Base-by-base conservation (phyloP, 2,888 invertebrate genomes). In the Plebejus anna region DNA sequence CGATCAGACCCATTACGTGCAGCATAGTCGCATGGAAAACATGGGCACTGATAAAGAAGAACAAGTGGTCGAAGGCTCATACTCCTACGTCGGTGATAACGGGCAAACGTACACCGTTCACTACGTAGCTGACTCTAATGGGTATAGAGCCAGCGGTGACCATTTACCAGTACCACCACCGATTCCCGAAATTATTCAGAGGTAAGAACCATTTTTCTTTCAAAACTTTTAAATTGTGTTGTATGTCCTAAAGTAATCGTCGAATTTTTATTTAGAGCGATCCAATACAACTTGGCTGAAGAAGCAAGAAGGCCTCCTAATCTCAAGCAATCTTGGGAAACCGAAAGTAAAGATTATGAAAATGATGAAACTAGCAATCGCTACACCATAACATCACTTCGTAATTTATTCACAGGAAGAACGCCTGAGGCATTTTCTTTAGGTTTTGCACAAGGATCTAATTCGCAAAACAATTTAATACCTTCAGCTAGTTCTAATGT, bases 161-260 rank as follows among this genome's bases (percentile, higher is more conserved):
- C 97, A 97, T 87, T 88, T 97, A 81, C 97, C 97, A 66, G 96
- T 96, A 55, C 95, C 97, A 7, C 97, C 97, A 61, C 96, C 97
- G 38, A 94, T 97, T 81, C 97, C 97, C 55, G 95, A 95, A 84
- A 96, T 96, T 71, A 96, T 96, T 82, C 95, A 95, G 85, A 94
- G 95, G 90, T 95, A 82, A 76, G 42, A 70, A 55, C 13, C 57
- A 75, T n/a, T 16, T 57, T 57, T 5, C 3, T 51, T 75, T 75
- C 13, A 11, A 36, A 36, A 16, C 3, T 57, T 57, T 0, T 4
- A 38, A 55, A 55, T 55, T 4, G 13, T 13, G 55, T 55, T 55
- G 11, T 13, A 59, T 66, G 72, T 80, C 66, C 9, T 11, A 32
- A 11, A 36, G 66, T 66, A 36, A 66, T 32, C 13, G 16, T 66